Conservation (phyloP, 2,888 invertebrate genomes). For the Brassicogethes aeneus region DNA sequence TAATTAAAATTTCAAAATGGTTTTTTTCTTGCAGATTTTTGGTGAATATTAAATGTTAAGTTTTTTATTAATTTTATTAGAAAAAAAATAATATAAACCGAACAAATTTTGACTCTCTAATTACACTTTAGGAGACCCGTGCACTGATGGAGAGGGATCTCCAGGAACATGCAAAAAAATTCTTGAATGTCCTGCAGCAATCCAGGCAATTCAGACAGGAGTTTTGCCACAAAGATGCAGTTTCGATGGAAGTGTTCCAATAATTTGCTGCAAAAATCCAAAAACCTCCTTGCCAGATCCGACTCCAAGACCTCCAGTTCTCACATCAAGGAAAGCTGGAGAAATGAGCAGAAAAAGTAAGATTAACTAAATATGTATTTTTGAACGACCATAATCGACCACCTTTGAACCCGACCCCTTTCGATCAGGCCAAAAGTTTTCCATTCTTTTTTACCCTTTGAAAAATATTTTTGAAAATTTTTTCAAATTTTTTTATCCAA, state of each 20-base stretch:
- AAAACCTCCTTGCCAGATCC: too few relatives aligned
- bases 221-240: slow-evolving; percentile 25
- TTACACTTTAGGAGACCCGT: slow-evolving; percentile 14
- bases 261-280: slow-evolving; percentile 29
- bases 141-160: slow-evolving; percentile 2
- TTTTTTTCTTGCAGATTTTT: too few relatives aligned
- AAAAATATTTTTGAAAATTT: too few relatives aligned
- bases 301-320: slow-evolving; percentile 4
- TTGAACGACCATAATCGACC: neutral
- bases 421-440: too few relatives aligned
- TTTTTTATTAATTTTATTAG: too few relatives aligned
- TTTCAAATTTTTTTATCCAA: too few relatives aligned
- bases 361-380: slow-evolving; percentile 3
- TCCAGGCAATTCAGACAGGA: slow-evolving; percentile 17
- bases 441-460: too few relatives aligned
- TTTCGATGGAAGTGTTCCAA: slow-evolving; percentile 23
- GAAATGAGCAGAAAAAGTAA: slow-evolving; percentile 20
- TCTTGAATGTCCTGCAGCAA: slow-evolving; percentile 20
- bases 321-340: slow-evolving; percentile 10
- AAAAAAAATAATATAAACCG: too few relatives aligned
- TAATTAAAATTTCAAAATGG: too few relatives aligned
- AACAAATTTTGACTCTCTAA: too few relatives aligned
- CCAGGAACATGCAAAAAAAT: slow-evolving; percentile 23
- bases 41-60: too few relatives aligned
- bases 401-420: too few relatives aligned